Conservation (phyloP, 1,140 invertebrate genomes). For the Drosophila parabipectinata region DNA sequence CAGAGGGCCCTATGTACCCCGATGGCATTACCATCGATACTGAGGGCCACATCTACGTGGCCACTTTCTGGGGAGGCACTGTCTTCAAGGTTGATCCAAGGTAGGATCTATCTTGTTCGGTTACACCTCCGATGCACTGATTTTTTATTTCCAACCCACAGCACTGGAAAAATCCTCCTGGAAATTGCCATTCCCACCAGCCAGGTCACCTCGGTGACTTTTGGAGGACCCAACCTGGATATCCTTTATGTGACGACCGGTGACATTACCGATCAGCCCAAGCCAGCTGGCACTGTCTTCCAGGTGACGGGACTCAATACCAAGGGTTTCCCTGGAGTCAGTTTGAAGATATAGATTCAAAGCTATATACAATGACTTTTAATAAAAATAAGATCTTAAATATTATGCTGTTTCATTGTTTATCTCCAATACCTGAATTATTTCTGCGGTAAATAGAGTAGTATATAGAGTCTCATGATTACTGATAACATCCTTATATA, state of each 20-base stretch:
- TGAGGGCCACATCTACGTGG: conserved; percentile 90
- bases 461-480: too few species aligned
- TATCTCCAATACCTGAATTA: too few species aligned
- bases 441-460: too few species aligned
- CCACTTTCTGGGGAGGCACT: conserved; percentile 86
- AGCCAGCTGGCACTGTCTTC: conserved; percentile 89
- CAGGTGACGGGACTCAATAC: conserved; percentile 88
- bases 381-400: too few species aligned
- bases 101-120: conserved; percentile 25
- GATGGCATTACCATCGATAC: conserved; percentile 92
- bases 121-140: not conserved
- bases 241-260: conserved; percentile 91
- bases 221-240: conserved; percentile 90
- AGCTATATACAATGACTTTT: too few species aligned
- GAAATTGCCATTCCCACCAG: conserved; percentile 86
- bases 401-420: too few species aligned
- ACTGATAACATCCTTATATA: too few species aligned
- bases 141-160: conserved; percentile 10
- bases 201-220: conserved; percentile 91
- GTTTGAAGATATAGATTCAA: conserved; percentile 71
- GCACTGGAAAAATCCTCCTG: conserved; percentile 69
- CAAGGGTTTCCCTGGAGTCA: conserved; percentile 84
- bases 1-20: conserved; percentile 85
- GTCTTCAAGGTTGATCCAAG: conserved; percentile 78
- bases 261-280: conserved; percentile 85